phyloP scores from a whole-genome alignment of 2,113 vertebrate species.

The Anolis carolinensis region DNA sequence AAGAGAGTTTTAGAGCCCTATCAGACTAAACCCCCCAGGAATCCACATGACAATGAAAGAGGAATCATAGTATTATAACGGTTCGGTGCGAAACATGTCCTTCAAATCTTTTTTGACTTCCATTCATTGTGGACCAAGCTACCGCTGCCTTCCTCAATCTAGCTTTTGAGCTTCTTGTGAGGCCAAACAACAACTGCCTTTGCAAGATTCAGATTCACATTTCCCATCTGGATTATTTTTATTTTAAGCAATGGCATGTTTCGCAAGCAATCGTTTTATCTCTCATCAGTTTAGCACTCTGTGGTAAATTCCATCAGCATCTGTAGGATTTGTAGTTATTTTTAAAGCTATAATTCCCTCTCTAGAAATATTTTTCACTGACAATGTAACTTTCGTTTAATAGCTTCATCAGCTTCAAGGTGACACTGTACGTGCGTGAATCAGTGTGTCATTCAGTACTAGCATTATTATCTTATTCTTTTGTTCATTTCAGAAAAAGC shows the following conservation, averaged over 20 bases:
- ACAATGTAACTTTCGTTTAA: background rate
- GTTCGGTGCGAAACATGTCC: too few relatives aligned
- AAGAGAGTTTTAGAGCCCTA: too few relatives aligned
- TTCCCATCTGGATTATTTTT: background rate
- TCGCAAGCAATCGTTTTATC: background rate
- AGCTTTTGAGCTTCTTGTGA: background rate
- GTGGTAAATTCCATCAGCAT: background rate
- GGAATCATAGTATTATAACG: too few relatives aligned
- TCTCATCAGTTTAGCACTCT: background rate
- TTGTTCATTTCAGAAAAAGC: background rate
- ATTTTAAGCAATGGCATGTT: background rate
- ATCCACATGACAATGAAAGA: too few relatives aligned
- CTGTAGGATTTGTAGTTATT: background rate
- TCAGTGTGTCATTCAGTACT: background rate
- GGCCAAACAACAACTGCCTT: background rate
- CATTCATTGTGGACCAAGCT: background rate
- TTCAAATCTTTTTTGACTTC: background rate
- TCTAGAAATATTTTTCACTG: slow-evolving; percentile 18
- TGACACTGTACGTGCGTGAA: background rate
- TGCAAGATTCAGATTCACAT: background rate
- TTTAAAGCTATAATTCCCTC: background rate
- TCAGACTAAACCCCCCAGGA: too few relatives aligned
- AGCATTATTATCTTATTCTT: background rate
- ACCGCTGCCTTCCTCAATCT: background rate
- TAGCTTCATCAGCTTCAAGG: background rate